Base-by-base conservation (phyloP, 1,140 invertebrate genomes). In the Drosophila tsacasi region DNA sequence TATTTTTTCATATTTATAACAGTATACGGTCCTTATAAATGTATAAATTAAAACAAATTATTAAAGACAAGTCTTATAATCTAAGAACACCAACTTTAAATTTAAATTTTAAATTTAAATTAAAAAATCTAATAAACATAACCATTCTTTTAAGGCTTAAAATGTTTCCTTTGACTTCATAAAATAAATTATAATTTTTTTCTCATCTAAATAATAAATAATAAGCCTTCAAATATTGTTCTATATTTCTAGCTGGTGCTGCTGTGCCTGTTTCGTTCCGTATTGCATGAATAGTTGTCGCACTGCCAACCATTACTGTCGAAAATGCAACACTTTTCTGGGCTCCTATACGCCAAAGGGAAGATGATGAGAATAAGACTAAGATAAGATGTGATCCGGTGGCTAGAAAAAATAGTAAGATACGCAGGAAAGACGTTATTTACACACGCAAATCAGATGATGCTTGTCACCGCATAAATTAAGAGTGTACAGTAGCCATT, bases 271-370 rank as follows among this genome's bases (percentile, higher is more conserved):
- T 57, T 92, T 78, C 60, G 93, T 95, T 7, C 95, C 96, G 12
- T 96, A 96, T 72, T 96, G 95, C 71, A 94, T 95, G 79, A 94
- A 96, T 66, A 94, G 93, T 19, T 96, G 95, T 75, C 93, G 95
- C 76, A 94, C 93, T 12, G 94, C 94, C 12, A 95, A 95, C 62
- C 96, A 96, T 79, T 95, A 95, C 69, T 96, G 96, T 83, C 95
- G 96, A 13, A 94, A 94, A 52, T 96, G 96, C 80, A 94, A 94
- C 46, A 91, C 94, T 5, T 96, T 93, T 74, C 85, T 96, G 25
- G 96, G 96, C 21, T 92, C 93, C 19, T 95, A 95, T 59, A 78
- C 77, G 72, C 78, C 91, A 8, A 44, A 68, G 12, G 78, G 84
- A 9, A 42, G 67, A 19, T 68, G 71, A n/a, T 83, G 50, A 80